A percentile compares a stretch with the other conserved stretches of the same genome.
These are phyloP conservation scores for Apotomis capreana DNA, from an alignment of 2,888 invertebrate genomes.

Conservation along the genomic window DNA sequence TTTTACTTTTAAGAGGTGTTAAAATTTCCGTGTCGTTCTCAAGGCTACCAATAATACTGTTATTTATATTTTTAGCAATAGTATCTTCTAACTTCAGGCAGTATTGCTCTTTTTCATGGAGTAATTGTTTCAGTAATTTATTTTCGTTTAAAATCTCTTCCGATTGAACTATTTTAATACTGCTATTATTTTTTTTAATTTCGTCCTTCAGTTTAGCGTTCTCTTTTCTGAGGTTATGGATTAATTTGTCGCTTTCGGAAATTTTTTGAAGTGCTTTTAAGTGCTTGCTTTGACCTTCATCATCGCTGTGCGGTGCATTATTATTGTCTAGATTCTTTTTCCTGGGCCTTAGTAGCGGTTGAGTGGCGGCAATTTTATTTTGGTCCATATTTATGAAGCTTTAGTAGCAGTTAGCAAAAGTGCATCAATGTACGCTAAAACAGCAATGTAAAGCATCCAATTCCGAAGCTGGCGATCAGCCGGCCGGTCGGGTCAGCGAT, in stretches of 20 bases:
- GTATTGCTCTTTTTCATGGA: background rate
- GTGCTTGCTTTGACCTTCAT: background rate
- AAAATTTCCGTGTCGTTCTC: background rate
- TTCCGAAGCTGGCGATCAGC: too few relatives aligned
- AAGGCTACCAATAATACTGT: background rate
- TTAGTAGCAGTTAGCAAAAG: too few relatives aligned
- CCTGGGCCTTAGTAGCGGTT: background rate
- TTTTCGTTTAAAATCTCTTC: slow-evolving; percentile 1
- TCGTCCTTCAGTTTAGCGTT: background rate
- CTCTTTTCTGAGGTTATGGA: background rate
- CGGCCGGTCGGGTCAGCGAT: too few relatives aligned
- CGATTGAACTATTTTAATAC: background rate
- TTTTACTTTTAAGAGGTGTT: slow-evolving; percentile 10
- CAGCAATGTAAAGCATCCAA: too few relatives aligned
- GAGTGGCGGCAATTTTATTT: background rate
- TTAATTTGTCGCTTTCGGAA: background rate
- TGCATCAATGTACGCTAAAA: too few relatives aligned
- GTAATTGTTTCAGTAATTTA: slow-evolving; percentile 1
- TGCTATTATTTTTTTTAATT: background rate
- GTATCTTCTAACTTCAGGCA: background rate
- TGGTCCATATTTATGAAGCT: too few relatives aligned
- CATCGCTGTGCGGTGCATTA: background rate
- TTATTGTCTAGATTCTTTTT: background rate
- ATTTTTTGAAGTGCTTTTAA: background rate
- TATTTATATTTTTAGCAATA: background rate